Evolutionary conservation across 2,113 vertebrate species (phyloP), one percentile per base, ranked within the genome.

Genomic region (Numida meleagris): DNA sequence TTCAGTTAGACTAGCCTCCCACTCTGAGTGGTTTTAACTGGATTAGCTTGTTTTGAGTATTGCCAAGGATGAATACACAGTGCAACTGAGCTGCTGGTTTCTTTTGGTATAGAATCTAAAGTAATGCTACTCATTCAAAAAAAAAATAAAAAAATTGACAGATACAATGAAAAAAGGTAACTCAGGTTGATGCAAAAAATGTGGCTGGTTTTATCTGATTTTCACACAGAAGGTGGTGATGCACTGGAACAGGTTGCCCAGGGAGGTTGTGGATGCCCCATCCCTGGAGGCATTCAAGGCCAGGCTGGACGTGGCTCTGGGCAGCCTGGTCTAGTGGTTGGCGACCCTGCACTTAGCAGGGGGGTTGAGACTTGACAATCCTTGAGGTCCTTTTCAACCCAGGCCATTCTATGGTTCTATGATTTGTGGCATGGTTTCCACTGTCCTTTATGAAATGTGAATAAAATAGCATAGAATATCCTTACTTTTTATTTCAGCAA

Each of bases 21-120:
- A 16, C 6, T 33, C 9, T 0, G 1, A 16, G 18, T 38, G 12
- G 4, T 14, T 31, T 12, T 29, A 36, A 38, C 9, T 36, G 36
- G 7, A 19, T 33, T 8, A 50, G 7, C 11, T 36, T 65, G 31
- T 62, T 68, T 62, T 29, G 31, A 75, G 31, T 8, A 9, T n/a
- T 75, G 34, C 17, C 15, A 23, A 74, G 34, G 14, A 29, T 14
- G n/a, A 29, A 50, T 34, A 27, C 14, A 55, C 21, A 33, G 17
- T 18, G 10, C 29, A 72, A 33, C 25, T 77, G 59, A 90, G 53
- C n/a, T 53, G 15, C 16, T 34, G 27, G 38, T 21, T 34, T 13
- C n/a, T 59, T 11, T 43, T 38, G n/a, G 79, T 73, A 31, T 14
- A 33, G 53, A 40, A 59, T 27, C 9, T 19, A 57, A 43, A 62